Conservation (phyloP, 2,888 invertebrate genomes). For the Aporophyla nigra region DNA sequence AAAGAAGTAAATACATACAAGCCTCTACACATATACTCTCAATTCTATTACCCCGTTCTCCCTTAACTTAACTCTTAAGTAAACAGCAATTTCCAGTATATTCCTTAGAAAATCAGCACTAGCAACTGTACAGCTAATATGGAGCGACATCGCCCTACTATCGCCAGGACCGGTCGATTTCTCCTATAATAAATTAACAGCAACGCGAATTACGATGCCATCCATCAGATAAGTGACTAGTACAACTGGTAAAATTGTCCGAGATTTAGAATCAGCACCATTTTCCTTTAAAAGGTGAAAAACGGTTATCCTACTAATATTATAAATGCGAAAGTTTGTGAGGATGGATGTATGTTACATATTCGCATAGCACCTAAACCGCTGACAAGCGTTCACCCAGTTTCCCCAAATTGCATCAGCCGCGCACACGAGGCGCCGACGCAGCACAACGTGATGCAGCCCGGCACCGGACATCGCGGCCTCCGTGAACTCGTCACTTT, state of each 20-base stretch:
- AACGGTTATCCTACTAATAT: too few species aligned
- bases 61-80: conserved; percentile 17
- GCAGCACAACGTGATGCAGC: too few species aligned
- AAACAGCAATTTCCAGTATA: conserved; percentile 55
- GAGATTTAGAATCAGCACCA: conserved; percentile 51
- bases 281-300: conserved; percentile 50
- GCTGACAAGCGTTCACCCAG: too few species aligned
- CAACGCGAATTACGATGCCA: conserved; percentile 51
- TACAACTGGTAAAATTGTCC: conserved; percentile 45
- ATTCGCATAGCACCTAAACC: too few species aligned
- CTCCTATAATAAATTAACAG: conserved; percentile 69
- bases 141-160: conserved; percentile 75
- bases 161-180: conserved; percentile 70
- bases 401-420: too few species aligned
- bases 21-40: conserved; percentile 9
- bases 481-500: too few species aligned
- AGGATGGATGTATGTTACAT: too few species aligned
- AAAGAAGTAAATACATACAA: not conserved
- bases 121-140: conserved; percentile 67
- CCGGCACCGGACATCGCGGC: too few species aligned
- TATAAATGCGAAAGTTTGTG: too few species aligned
- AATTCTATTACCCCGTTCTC: conserved; percentile 32
- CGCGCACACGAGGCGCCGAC: too few species aligned
- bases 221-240: conserved; percentile 60
- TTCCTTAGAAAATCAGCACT: conserved; percentile 59